Conservation (phyloP, 2,113 vertebrate genomes). For the Sceloporus tristichus region DNA sequence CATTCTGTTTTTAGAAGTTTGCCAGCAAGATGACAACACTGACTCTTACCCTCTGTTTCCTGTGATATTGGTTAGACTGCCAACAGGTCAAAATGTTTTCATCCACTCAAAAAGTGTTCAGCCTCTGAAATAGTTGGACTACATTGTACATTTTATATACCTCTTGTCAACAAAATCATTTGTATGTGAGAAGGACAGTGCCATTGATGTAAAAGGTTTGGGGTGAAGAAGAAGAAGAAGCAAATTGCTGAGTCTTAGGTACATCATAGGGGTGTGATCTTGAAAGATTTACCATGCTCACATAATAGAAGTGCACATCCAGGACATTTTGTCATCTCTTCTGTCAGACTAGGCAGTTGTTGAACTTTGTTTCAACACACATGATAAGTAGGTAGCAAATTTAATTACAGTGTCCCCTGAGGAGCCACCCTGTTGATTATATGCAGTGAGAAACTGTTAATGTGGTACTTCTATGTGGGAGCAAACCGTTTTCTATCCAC, state of each 20-base stretch:
- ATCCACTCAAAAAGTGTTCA: neutral
- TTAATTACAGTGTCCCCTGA: neutral
- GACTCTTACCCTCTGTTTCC: neutral
- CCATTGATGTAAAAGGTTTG: neutral
- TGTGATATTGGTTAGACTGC: neutral
- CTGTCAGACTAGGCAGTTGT: slow-evolving; percentile 5
- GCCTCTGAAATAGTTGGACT: neutral
- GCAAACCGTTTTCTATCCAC: slow-evolving; percentile 11
- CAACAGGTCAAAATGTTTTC: no score
- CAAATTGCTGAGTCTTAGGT: slow-evolving; percentile 25
- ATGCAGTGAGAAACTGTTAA: neutral
- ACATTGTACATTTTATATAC: neutral
- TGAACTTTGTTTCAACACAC: slow-evolving; percentile 21
- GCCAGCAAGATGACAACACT: neutral
- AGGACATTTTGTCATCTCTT: slow-evolving; percentile 45
- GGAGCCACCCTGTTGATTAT: slow-evolving; percentile 4
- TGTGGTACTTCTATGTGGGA: slow-evolving; percentile 19
- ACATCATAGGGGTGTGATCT: slow-evolving; percentile 31
- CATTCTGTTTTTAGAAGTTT: no score
- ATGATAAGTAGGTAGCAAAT: slow-evolving; percentile 26
- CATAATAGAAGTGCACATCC: neutral
- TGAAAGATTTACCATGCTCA: slow-evolving; percentile 45
- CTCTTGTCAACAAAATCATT: neutral
- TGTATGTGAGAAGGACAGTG: neutral
- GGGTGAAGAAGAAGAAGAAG: slow-evolving; percentile 16